Evolutionary conservation across 2,888 invertebrate genomes (phyloP).

Genomic region (Cryptocephalus moraei): DNA sequence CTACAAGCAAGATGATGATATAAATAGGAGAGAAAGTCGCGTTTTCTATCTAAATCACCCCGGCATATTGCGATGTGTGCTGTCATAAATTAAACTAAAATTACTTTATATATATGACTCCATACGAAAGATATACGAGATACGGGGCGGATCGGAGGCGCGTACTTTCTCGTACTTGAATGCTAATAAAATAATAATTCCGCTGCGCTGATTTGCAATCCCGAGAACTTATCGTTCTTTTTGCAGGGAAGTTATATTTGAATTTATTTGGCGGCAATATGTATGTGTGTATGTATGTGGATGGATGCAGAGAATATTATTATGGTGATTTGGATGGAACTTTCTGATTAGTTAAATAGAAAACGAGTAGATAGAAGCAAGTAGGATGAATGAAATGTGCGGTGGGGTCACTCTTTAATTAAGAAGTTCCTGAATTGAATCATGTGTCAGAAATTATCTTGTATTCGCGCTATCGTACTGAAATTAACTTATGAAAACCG

Average conservation of each 20-base stretch:
- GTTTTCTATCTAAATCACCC: conserved; percentile 37
- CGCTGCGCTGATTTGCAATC: neutral
- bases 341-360: too few species aligned
- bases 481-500: too few species aligned
- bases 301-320: too few species aligned
- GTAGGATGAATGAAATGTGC: too few species aligned
- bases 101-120: conserved; percentile 24
- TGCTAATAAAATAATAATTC: neutral
- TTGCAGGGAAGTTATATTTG: neutral
- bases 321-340: too few species aligned
- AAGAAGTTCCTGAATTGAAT: too few species aligned
- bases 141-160: neutral
- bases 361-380: too few species aligned
- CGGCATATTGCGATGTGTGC: conserved; percentile 34
- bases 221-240: neutral
- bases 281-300: too few species aligned
- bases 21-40: conserved; percentile 35
- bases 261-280: neutral
- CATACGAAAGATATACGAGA: neutral
- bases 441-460: too few species aligned
- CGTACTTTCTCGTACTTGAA: neutral
- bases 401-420: too few species aligned
- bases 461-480: too few species aligned
- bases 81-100: conserved; percentile 33
- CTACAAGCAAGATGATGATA: conserved; percentile 36